Conservation (phyloP, 2,113 vertebrate species). For the Heterochromis multidens region DNA sequence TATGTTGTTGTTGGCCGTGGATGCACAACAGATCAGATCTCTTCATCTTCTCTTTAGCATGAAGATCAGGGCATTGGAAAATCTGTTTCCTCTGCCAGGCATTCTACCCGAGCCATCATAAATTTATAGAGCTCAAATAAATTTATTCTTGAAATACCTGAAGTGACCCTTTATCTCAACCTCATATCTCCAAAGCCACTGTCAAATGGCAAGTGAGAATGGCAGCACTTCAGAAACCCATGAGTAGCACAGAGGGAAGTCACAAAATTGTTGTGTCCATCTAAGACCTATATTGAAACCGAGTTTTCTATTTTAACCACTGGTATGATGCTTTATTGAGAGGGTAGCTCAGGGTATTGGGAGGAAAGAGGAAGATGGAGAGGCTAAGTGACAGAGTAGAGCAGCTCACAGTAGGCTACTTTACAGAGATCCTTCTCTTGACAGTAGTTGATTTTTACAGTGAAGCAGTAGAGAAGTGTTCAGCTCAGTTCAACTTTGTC, state of each 20-base stretch:
- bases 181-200: neutral
- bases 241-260: neutral
- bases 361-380: slow-evolving; percentile 20
- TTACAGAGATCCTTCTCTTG: slow-evolving; percentile 10
- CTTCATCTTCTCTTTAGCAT: neutral
- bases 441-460: slow-evolving; percentile 4
- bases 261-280: neutral
- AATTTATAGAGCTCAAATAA: slow-evolving; percentile 3
- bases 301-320: slow-evolving; percentile 22
- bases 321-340: slow-evolving; percentile 28
- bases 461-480: neutral
- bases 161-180: neutral
- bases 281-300: neutral
- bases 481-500: slow-evolving; percentile 12
- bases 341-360: slow-evolving; percentile 6
- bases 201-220: slow-evolving; percentile 18
- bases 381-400: slow-evolving; percentile 41
- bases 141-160: neutral
- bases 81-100: neutral
- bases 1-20: neutral
- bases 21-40: neutral
- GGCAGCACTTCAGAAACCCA: slow-evolving; percentile 27
- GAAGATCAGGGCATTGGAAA: slow-evolving; percentile 1
- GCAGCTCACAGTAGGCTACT: slow-evolving; percentile 13
- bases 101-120: slow-evolving; percentile 13